These are phyloP conservation scores for Drosophila burlai DNA, from an alignment of 1,140 invertebrate species.

Conservation along the genomic window DNA sequence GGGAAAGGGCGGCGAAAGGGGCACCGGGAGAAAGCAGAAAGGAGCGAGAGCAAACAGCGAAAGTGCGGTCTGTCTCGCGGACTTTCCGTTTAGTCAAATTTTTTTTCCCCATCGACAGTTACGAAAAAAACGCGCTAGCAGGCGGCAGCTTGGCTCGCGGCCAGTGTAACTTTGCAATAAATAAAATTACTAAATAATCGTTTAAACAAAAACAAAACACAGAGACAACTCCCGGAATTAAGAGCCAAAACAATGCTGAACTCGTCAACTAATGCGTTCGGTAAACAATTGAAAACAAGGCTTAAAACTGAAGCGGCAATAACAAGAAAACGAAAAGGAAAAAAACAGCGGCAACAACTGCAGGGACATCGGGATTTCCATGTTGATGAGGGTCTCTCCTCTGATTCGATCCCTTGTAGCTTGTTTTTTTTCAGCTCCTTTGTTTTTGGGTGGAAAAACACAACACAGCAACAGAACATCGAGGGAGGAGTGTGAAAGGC, in stretches of 20 bases:
- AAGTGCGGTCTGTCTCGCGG: slow-evolving; percentile 43
- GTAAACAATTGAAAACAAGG: slow-evolving; percentile 70
- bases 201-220: slow-evolving; percentile 17
- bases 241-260: slow-evolving; percentile 51
- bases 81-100: slow-evolving; percentile 71
- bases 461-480: slow-evolving; percentile 22
- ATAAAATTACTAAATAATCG: slow-evolving; percentile 30
- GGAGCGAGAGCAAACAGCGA: slow-evolving; percentile 54
- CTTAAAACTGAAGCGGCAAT: slow-evolving; percentile 54
- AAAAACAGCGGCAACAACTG: slow-evolving; percentile 15
- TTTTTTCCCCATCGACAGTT: slow-evolving; percentile 61
- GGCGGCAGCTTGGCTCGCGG: slow-evolving; percentile 56
- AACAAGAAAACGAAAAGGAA: slow-evolving; percentile 28
- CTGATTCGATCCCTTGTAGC: slow-evolving; percentile 2
- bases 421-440: not conserved
- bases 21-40: slow-evolving; percentile 6
- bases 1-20: slow-evolving; percentile 13
- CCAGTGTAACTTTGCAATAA: slow-evolving; percentile 33
- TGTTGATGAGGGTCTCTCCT: slow-evolving; percentile 38
- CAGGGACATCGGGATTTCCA: slow-evolving; percentile 57
- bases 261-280: slow-evolving; percentile 61
- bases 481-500: not conserved
- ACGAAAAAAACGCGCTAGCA: slow-evolving; percentile 74
- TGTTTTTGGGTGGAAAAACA: slow-evolving; percentile 4
- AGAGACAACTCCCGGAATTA: slow-evolving; percentile 24